Percentiles rank a stretch among this genome's conserved stretches.
Conservation (phyloP, 2,888 invertebrate genomes). For the Melanostoma mellinum region DNA sequence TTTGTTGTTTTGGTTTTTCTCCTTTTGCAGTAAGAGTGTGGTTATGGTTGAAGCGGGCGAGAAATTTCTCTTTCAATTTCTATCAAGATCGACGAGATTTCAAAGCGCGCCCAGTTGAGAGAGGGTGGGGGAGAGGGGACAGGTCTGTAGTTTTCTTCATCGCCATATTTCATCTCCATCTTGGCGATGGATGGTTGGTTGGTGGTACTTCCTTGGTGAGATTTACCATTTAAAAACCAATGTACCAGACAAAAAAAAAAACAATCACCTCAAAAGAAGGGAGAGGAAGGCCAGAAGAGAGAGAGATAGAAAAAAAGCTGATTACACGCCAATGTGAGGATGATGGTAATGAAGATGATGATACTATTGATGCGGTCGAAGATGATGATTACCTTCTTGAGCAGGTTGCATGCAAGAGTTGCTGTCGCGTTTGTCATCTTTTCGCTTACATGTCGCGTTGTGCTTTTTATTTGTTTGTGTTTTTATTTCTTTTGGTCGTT, state of each 20-base stretch:
- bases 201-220: conserved; percentile 34
- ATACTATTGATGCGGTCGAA: conserved; percentile 33
- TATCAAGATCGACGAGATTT: conserved; percentile 62
- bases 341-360: conserved; percentile 65
- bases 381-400: conserved; percentile 49
- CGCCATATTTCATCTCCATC: conserved; percentile 53
- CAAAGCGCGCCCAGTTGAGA: background rate
- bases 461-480: conserved; percentile 42
- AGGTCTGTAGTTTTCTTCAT: conserved; percentile 30
- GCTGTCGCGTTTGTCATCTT: conserved; percentile 47
- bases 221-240: conserved; percentile 36
- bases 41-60: conserved; percentile 47
- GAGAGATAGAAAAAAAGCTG: conserved; percentile 47
- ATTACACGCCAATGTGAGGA: conserved; percentile 60
- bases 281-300: background rate
- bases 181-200: background rate
- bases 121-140: background rate
- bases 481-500: conserved; percentile 10
- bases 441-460: conserved; percentile 39
- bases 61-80: conserved; percentile 71
- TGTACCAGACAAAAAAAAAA: conserved; percentile 9
- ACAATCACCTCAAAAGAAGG: conserved; percentile 24
- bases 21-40: conserved; percentile 26
- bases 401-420: conserved; percentile 41
- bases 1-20: background rate